These are phyloP conservation scores for Nebria ingens DNA, from an alignment of 1,140 invertebrate genomes.

Conservation along the genomic window DNA sequence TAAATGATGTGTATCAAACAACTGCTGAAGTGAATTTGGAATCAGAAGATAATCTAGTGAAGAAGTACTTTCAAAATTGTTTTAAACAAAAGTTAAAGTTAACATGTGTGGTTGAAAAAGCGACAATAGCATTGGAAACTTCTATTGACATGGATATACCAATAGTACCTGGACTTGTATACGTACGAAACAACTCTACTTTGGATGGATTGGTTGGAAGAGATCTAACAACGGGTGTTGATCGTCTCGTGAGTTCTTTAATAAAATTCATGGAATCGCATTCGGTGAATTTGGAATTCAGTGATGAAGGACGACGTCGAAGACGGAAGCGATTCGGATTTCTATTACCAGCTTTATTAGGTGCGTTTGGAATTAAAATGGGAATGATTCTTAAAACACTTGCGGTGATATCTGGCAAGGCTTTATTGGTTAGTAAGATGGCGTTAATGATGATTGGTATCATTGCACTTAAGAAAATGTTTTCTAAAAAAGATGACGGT, in stretches of 20 bases:
- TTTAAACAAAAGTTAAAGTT: constrained; percentile 10
- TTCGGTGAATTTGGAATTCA: constrained; percentile 24
- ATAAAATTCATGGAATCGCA: constrained; percentile 26
- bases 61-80: background rate
- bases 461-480: constrained; percentile 56
- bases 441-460: constrained; percentile 56
- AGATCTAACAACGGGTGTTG: constrained; percentile 13
- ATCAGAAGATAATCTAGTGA: background rate
- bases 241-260: constrained; percentile 19
- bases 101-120: constrained; percentile 24
- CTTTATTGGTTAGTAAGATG: constrained; percentile 55
- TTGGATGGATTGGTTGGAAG: background rate
- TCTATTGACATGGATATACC: constrained; percentile 24
- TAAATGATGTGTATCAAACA: too few species aligned
- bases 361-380: constrained; percentile 50
- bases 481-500: constrained; percentile 45
- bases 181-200: background rate
- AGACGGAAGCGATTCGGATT: constrained; percentile 10
- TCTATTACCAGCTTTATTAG: constrained; percentile 45
- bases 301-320: constrained; percentile 12
- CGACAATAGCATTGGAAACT: constrained; percentile 22
- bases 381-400: constrained; percentile 47
- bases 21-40: too few species aligned
- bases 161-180: background rate
- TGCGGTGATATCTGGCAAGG: constrained; percentile 54